Conservation (phyloP, 1,140 invertebrate genomes). For the Drosophila yakuba region DNA sequence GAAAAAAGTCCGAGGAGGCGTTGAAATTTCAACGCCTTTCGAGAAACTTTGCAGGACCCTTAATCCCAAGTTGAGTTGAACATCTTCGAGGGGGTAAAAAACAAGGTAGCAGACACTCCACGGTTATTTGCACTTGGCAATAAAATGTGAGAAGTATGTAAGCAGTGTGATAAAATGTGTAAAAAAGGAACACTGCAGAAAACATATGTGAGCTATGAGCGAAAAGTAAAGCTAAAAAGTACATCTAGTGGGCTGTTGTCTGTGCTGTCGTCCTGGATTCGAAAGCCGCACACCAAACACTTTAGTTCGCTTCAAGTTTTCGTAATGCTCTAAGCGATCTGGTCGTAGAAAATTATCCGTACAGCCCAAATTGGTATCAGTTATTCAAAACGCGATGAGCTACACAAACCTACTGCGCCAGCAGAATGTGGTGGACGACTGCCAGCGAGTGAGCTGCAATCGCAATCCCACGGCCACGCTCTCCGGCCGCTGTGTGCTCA, state of each 20-base stretch:
- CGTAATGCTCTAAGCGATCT: background rate
- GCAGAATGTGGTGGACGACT: conserved; percentile 32
- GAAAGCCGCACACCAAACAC: background rate
- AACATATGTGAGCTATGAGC: no score
- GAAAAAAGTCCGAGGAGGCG: conserved; percentile 31
- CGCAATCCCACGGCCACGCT: background rate
- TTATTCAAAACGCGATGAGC: conserved; percentile 34
- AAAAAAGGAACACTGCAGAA: no score
- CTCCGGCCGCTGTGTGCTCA: conserved; percentile 28
- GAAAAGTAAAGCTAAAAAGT: no score
- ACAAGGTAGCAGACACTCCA: background rate
- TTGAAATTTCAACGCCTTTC: conserved; percentile 68
- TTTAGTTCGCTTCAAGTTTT: background rate
- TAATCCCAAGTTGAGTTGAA: conserved; percentile 32
- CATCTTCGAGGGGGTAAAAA: background rate
- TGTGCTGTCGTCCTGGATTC: background rate
- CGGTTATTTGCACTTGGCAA: background rate
- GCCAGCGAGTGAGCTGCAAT: conserved; percentile 60
- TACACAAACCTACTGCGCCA: conserved; percentile 24
- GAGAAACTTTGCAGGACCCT: conserved; percentile 32
- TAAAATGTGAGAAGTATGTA: no score
- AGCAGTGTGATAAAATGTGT: no score
- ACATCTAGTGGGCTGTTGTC: background rate
- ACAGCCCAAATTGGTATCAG: background rate
- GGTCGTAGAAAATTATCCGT: background rate